Base-by-base conservation (phyloP, 2,113 vertebrate species). In the Alethe castanea region DNA sequence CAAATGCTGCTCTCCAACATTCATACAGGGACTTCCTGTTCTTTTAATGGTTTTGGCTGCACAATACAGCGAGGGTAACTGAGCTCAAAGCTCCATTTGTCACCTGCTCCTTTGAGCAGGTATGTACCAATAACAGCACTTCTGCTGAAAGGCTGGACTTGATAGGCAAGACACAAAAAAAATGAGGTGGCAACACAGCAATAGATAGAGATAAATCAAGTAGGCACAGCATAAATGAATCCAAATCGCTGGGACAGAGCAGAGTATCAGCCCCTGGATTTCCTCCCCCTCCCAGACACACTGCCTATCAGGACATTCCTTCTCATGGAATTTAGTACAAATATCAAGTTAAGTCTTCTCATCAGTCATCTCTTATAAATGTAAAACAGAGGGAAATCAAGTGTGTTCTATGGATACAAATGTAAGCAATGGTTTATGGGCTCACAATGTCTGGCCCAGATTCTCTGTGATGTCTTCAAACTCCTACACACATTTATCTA, bases 401-500 rank as follows among this genome's bases (percentile, higher is more conserved):
- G 5, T 1, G 3, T 50, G 5, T 25, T 66, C 60, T 38, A 12
- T 5, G 71, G 52, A 66, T 19, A 25, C 6, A 60, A 19, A 85
- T 72, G 48, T 36, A 40, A 47, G 11, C 44, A 79, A 8, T 8
- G 14, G 20, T 17, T 81, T 48, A 28, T 19, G 19, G 35, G 44
- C 48, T 62, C 33, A 16, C 15, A 44, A 4, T 31, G 38, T 19
- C 19, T 33, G 25, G 44, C 24, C 31, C 36, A 67, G 42, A 85
- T 45, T 42, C 22, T 35, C 23, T 52, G 18, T 13, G 22, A 62
- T 23, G 24, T n/a, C 14, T 3, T 67, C 60, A 83, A 57, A 88
- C 8, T 38, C 20, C 36, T 38, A 19, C 0, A 42, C 4, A 7
- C 2, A 65, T 23, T 36, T 22, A 6, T 12, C 4, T 4, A 9